Evolutionary conservation across 2,888 invertebrate species (phyloP), one percentile per base, ranked within the genome.

Genomic region (Macroteleia sp.): DNA sequence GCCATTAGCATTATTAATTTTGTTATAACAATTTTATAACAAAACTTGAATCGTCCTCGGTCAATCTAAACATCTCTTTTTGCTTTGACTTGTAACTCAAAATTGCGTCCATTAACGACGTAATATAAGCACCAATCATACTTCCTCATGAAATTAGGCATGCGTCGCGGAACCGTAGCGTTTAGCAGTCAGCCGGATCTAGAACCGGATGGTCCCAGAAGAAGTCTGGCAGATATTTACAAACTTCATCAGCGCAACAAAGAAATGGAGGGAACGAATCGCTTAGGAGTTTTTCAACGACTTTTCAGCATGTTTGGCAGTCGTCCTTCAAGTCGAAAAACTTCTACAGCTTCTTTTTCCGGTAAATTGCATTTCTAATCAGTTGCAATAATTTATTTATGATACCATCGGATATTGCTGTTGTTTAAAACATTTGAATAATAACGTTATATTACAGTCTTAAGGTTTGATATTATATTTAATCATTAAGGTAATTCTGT

Each of bases 311-410:
- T 95, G 83, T 95, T 95, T 84, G 94, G 94, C 46, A 93, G 94
- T 81, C 93, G 94, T 85, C 93, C 95, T 0, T 92, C 93, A 3
- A 95, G 95, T 85, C 93, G 95, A 75, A 95, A 95, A 88, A 94
- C 95, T 0, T 95, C 95, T 0, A 93, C 93, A 0, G 93, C 94
- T 86, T 94, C 95, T 0, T 94, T 95, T 85, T 93, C 90, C 8
- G 89, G 90, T 88, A 81, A 70, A 54, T 52, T 20, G 42, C 3
- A 28, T 12, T 48, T 48, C 19, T 19, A 50, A 12, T 34, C n/a
- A 34, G 3, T 34, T 12, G 2, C 12, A 30, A 10, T 30, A 30
- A 10, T 4, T 9, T 30, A 30, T 4, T 30, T 10, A 4, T 30
- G 9, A 30, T 30, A 4, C 10, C 9, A 10, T 2, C 4, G 25